These are phyloP conservation scores for Leptopilina syphax DNA, from an alignment of 2,888 invertebrate species.

Conservation along the genomic window DNA sequence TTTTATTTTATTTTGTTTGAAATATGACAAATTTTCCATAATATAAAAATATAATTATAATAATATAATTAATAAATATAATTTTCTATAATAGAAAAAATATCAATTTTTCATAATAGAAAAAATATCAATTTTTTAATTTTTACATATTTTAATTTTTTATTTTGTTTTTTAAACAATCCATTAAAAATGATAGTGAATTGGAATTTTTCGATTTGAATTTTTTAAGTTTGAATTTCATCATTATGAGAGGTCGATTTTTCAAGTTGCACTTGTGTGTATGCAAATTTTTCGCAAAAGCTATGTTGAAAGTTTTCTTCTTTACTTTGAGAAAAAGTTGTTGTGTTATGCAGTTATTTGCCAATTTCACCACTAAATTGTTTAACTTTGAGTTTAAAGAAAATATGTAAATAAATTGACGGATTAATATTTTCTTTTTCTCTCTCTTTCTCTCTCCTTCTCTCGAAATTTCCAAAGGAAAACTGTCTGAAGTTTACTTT, in stretches of 20 bases:
- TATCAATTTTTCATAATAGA: too few relatives aligned
- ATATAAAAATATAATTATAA: too few relatives aligned
- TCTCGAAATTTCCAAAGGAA: not conserved
- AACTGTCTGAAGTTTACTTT: not conserved
- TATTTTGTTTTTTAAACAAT: too few relatives aligned
- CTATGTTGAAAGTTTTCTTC: conserved; percentile 8
- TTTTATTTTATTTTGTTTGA: not conserved
- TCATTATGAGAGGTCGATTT: conserved; percentile 2
- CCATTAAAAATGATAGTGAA: not conserved
- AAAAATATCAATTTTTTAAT: too few relatives aligned
- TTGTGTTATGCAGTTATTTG: not conserved
- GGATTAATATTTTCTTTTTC: too few relatives aligned
- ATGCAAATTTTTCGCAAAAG: conserved; percentile 8
- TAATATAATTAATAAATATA: too few relatives aligned
- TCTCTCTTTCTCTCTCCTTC: not conserved
- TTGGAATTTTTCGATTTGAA: not conserved
- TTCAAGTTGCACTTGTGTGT: not conserved
- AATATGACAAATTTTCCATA: not conserved
- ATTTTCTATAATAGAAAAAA: too few relatives aligned
- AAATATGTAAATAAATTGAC: too few relatives aligned
- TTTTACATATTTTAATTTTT: not conserved
- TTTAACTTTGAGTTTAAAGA: not conserved
- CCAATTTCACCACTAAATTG: conserved; percentile 1
- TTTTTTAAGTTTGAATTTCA: not conserved
- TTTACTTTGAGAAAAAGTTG: conserved; percentile 18